Percentiles rank a stretch among this genome's conserved stretches.
Evolutionary conservation across 2,113 vertebrate genomes (phyloP).

Genomic region (Setophaga kirtlandii): DNA sequence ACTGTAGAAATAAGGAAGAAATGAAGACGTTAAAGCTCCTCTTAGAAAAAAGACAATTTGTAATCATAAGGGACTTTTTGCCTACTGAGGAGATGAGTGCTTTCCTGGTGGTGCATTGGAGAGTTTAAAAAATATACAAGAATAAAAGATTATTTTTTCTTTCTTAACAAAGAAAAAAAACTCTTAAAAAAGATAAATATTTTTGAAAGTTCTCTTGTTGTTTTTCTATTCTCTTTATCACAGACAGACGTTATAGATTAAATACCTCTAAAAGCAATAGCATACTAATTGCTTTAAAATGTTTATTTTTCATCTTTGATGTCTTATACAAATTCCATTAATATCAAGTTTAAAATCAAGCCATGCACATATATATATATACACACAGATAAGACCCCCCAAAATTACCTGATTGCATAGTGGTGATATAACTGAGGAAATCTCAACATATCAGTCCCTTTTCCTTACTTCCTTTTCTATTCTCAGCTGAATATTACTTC

Average conservation of each 20-base stretch:
- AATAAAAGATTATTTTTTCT: neutral
- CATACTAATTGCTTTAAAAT: neutral
- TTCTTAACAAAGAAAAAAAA: neutral
- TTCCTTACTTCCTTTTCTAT: neutral
- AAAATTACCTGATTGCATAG: accelerated
- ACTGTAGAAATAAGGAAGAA: neutral
- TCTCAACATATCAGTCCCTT: neutral
- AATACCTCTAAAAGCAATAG: neutral
- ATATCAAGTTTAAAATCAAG: neutral
- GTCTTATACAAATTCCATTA: neutral
- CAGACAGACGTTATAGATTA: neutral
- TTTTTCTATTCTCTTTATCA: neutral
- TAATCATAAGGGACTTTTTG: neutral
- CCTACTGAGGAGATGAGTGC: neutral
- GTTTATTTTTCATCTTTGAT: neutral
- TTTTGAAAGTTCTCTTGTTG: neutral
- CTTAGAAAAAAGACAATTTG: neutral
- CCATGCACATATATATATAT: too few species aligned
- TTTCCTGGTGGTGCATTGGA: neutral
- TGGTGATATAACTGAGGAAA: neutral
- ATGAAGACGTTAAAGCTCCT: neutral
- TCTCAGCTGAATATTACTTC: neutral
- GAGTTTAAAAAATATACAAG: neutral
- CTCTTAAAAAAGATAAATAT: neutral
- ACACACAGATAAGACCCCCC: too few species aligned